A percentile compares a stretch with the other conserved stretches of the same genome.
phyloP scores from a whole-genome alignment of 2,113 vertebrate species.

The Dromiciops gliroides region DNA sequence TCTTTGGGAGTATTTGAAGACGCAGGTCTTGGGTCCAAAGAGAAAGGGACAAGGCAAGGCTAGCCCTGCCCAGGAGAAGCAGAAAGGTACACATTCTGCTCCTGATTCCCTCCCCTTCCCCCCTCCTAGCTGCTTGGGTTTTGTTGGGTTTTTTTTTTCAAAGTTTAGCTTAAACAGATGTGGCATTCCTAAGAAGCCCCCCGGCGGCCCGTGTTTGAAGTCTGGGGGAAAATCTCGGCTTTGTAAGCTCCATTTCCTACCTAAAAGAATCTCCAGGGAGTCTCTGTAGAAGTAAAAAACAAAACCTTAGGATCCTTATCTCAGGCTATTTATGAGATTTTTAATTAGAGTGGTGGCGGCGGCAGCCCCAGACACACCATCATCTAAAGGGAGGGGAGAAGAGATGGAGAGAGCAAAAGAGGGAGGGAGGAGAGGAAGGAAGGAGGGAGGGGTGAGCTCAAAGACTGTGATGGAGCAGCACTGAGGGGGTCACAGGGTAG shows the following conservation, averaged over 20 bases:
- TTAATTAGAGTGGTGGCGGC: neutral
- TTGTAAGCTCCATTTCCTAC: neutral
- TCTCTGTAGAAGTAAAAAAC: neutral
- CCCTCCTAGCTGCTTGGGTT: neutral
- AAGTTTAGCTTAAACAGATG: neutral
- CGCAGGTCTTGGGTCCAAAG: neutral
- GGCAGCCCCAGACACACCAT: neutral
- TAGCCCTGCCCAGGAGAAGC: neutral
- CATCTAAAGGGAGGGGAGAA: neutral
- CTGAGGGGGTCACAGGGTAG: neutral
- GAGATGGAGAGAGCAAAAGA: neutral
- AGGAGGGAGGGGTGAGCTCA: neutral
- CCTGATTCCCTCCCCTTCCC: neutral
- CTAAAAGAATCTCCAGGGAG: neutral
- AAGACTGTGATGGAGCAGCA: neutral
- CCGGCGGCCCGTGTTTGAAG: neutral
- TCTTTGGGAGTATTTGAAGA: neutral
- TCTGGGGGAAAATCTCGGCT: neutral
- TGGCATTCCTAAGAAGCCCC: neutral
- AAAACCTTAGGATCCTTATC: neutral
- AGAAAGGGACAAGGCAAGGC: neutral
- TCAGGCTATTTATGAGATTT: constrained; percentile 1
- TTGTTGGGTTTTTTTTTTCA: no score
- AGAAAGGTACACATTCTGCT: neutral
- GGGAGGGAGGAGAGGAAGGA: neutral